Percentiles rank a stretch among this genome's conserved stretches.
These are phyloP conservation scores for Chroicocephalus ridibundus DNA, from an alignment of 2,113 vertebrate genomes.

Conservation along the genomic window DNA sequence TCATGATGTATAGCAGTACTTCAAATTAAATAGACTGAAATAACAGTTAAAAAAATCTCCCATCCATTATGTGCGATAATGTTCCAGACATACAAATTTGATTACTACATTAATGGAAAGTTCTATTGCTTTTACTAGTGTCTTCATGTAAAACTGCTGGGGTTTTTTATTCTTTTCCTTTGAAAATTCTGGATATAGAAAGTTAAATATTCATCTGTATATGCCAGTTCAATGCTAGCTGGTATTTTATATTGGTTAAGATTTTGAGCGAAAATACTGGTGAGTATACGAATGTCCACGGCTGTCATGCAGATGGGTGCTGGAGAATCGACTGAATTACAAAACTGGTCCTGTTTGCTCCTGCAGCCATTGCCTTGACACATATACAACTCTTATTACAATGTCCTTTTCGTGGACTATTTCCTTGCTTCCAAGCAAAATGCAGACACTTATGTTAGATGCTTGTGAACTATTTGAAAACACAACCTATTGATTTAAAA, in stretches of 20 bases:
- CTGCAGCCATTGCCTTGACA: not conserved
- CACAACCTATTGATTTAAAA: not conserved
- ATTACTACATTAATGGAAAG: not conserved
- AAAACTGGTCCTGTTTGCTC: not conserved
- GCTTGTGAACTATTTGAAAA: not conserved
- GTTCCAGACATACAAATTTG: not conserved
- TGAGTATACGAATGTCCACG: not conserved
- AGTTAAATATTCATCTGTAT: not conserved
- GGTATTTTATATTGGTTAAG: not conserved
- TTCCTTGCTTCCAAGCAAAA: not conserved
- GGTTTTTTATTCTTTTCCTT: not conserved
- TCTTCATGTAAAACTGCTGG: not conserved
- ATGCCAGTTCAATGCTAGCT: not conserved
- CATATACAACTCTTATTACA: fast-evolving
- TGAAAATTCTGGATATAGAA: not conserved
- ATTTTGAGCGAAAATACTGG: not conserved
- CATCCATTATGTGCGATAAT: not conserved
- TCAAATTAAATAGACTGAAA: not conserved
- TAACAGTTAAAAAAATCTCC: not conserved
- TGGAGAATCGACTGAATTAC: not conserved
- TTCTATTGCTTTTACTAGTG: not conserved
- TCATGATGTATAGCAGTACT: not conserved
- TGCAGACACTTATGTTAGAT: not conserved
- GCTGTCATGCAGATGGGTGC: not conserved
- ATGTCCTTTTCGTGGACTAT: not conserved